phyloP scores from a whole-genome alignment of 2,888 invertebrate species.

The Caenorhabditis sinica region DNA sequence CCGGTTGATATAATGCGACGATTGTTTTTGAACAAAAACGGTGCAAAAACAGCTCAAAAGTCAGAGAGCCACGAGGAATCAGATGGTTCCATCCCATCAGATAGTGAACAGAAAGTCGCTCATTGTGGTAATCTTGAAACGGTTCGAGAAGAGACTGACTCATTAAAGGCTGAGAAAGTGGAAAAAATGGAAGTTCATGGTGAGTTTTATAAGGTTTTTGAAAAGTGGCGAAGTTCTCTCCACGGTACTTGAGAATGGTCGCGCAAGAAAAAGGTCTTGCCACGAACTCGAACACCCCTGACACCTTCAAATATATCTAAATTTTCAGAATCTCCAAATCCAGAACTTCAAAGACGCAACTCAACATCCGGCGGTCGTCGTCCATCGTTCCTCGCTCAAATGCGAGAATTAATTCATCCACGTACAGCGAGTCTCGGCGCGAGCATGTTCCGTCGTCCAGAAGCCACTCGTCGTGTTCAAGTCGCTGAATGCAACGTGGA shows the following conservation, averaged over 20 bases:
- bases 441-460: constrained; percentile 58
- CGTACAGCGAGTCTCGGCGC: constrained; percentile 54
- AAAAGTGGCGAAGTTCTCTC: no score
- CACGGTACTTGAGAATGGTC: no score
- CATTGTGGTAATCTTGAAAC: no score
- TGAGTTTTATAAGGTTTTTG: no score
- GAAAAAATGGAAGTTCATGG: no score
- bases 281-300: no score
- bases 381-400: constrained; percentile 46
- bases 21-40: neutral
- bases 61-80: neutral
- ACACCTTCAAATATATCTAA: neutral
- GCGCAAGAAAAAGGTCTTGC: no score
- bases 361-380: constrained; percentile 37
- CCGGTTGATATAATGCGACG: constrained; percentile 13
- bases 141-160: no score
- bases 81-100: no score
- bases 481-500: constrained; percentile 69
- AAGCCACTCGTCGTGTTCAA: constrained; percentile 51
- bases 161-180: no score
- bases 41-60: neutral
- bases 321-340: constrained; percentile 30
- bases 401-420: constrained; percentile 60
- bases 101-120: no score
- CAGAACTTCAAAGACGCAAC: constrained; percentile 36